Percentiles rank a stretch among this genome's conserved stretches.
Evolutionary conservation across 2,888 invertebrate species (phyloP).

Genomic region (Halictus quadricinctus): DNA sequence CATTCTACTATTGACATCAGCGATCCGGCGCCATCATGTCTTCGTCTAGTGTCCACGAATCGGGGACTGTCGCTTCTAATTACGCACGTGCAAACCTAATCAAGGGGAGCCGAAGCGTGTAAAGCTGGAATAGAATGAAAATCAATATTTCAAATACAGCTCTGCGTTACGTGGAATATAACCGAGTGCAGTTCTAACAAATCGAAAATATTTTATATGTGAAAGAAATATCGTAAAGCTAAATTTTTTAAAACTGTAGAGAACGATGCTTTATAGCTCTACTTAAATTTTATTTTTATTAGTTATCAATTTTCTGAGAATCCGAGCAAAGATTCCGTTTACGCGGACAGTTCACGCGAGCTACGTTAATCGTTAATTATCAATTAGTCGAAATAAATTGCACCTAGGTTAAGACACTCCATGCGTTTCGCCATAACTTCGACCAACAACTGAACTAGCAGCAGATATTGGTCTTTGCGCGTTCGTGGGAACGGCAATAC

Average conservation of each 20-base stretch:
- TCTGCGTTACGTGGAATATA: not conserved
- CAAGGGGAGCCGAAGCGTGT: not conserved
- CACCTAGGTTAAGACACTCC: not conserved
- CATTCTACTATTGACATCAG: not conserved
- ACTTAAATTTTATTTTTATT: too few species aligned
- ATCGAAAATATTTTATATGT: not conserved
- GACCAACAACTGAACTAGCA: not conserved
- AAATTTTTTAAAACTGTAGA: too few species aligned
- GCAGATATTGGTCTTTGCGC: slow-evolving; percentile 15
- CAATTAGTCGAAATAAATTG: not conserved
- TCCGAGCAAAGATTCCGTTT: not conserved
- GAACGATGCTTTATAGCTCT: too few species aligned
- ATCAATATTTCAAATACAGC: slow-evolving; percentile 32
- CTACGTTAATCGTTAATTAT: not conserved
- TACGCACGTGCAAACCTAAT: slow-evolving; percentile 15
- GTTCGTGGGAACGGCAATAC: slow-evolving; percentile 20
- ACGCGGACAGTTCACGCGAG: not conserved
- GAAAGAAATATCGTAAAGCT: not conserved
- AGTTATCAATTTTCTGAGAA: not conserved
- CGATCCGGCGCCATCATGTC: not conserved
- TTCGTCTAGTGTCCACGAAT: not conserved
- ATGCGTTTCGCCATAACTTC: not conserved
- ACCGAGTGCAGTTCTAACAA: not conserved
- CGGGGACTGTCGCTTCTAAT: slow-evolving; percentile 5
- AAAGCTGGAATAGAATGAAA: slow-evolving; percentile 49